Evolutionary conservation across 2,797 vertebrate species (phyloP).

Genomic region (Cottoperca gobio): DNA sequence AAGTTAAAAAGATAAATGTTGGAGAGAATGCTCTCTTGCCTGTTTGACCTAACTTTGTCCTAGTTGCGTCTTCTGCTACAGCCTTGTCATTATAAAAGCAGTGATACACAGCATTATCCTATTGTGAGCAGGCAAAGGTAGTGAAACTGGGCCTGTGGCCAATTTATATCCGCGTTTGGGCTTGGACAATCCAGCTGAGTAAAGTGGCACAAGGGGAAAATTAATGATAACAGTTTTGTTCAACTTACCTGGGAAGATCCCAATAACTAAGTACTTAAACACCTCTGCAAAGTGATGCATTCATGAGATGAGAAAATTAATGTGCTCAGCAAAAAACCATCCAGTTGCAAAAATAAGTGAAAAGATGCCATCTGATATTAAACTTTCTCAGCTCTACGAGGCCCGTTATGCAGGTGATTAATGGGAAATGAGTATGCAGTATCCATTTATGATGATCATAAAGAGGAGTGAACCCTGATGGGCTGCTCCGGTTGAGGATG

Average conservation of each 20-base stretch:
- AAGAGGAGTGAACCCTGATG: constrained; percentile 71
- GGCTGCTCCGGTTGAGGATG: constrained; percentile 57
- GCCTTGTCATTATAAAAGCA: constrained; percentile 51
- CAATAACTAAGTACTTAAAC: background rate
- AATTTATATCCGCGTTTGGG: background rate
- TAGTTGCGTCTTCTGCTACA: constrained; percentile 1
- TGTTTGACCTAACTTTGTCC: constrained; percentile 21
- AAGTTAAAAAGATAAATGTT: constrained; percentile 63
- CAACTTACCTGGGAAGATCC: background rate
- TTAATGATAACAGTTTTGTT: background rate
- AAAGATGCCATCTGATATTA: constrained; percentile 34
- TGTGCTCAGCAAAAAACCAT: constrained; percentile 32
- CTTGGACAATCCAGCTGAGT: background rate
- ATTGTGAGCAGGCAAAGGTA: constrained; percentile 13
- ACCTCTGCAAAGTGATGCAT: background rate
- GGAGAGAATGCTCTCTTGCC: constrained; percentile 28
- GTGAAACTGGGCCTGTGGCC: background rate
- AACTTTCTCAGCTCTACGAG: constrained; percentile 24
- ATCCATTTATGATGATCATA: constrained; percentile 75
- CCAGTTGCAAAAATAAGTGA: background rate
- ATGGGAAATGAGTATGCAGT: constrained; percentile 63
- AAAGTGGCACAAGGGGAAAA: background rate
- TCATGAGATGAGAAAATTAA: background rate
- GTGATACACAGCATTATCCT: constrained; percentile 32
- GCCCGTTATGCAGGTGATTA: constrained; percentile 51